phyloP scores from a whole-genome alignment of 2,113 vertebrate species.

The Microtus pennsylvanicus region DNA sequence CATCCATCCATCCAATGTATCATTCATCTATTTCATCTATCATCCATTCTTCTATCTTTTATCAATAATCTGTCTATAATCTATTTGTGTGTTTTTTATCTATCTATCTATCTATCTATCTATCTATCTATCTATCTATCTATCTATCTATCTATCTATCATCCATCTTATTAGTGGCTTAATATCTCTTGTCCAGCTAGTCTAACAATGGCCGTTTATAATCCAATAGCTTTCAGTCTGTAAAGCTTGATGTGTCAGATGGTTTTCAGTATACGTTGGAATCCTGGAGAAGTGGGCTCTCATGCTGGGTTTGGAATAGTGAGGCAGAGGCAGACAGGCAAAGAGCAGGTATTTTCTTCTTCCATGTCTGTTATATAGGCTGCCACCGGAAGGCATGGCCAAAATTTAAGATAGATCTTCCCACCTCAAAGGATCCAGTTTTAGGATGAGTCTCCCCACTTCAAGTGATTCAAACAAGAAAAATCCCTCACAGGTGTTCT shows the following conservation, averaged over 20 bases:
- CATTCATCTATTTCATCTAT: neutral
- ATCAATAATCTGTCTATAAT: neutral
- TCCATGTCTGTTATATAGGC: neutral
- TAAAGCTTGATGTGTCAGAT: neutral
- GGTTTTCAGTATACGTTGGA: neutral
- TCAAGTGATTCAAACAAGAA: neutral
- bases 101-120: too few species aligned
- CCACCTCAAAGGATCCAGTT: neutral
- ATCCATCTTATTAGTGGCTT: neutral
- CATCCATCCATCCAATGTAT: too few species aligned
- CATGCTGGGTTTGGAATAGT: neutral
- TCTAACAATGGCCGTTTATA: too few species aligned
- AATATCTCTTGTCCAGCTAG: neutral
- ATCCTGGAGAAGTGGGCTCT: neutral
- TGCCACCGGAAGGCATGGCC: neutral
- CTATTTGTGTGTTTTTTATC: neutral
- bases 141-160: too few species aligned
- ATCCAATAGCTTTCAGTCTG: neutral
- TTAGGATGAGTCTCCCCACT: too few species aligned
- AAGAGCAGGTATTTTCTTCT: neutral
- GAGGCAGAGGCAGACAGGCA: neutral
- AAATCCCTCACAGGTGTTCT: neutral
- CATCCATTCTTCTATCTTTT: too few species aligned
- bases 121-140: too few species aligned
- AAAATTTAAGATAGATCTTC: neutral